These are phyloP conservation scores for Sebastes cheni DNA, from an alignment of 2,797 vertebrate species.

Conservation along the genomic window DNA sequence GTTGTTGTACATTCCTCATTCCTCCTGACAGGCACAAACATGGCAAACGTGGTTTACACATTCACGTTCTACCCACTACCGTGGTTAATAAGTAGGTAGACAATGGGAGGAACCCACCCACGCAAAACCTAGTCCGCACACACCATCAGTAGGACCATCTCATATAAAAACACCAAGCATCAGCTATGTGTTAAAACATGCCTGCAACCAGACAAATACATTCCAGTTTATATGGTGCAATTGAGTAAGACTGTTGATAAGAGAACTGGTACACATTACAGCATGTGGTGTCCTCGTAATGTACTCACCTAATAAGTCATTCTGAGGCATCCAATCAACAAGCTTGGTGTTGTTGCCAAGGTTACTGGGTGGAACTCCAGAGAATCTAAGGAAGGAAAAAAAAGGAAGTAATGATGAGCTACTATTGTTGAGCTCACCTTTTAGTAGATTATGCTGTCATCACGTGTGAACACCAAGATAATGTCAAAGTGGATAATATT, in stretches of 20 bases:
- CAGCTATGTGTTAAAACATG: neutral
- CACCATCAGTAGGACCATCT: neutral
- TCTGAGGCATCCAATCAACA: constrained; percentile 98
- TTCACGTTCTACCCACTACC: neutral
- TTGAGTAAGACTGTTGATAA: neutral
- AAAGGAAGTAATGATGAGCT: neutral
- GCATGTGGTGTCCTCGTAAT: neutral
- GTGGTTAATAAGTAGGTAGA: constrained; percentile 9
- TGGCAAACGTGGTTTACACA: neutral
- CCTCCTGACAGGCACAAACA: neutral
- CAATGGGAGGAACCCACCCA: neutral
- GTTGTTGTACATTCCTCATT: constrained; percentile 21
- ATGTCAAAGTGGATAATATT: too few species aligned
- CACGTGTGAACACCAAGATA: neutral
- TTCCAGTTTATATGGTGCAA: neutral
- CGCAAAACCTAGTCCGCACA: neutral
- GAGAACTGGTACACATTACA: neutral
- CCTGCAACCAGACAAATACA: neutral
- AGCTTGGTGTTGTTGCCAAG: constrained; percentile 98
- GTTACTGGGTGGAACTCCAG: constrained; percentile 92
- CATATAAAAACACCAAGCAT: neutral
- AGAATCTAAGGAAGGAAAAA: constrained; percentile 85
- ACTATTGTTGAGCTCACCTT: too few species aligned
- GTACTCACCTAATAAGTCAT: constrained; percentile 94
- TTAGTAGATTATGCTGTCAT: neutral